phyloP scores from a whole-genome alignment of 1,140 invertebrate species.

The Eufriesea mexicana region DNA sequence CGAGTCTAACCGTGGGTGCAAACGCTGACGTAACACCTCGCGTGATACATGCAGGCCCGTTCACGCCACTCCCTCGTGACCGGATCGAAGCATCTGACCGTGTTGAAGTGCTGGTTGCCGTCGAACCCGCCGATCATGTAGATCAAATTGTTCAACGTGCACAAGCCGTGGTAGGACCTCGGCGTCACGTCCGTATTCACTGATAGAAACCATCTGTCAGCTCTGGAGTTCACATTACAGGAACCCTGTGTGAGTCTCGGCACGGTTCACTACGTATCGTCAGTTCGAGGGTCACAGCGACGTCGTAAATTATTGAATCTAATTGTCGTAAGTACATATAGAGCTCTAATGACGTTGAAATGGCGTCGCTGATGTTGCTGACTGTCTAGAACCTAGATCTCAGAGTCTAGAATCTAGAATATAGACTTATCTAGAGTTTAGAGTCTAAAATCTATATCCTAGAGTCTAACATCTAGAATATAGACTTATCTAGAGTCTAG shows the following conservation, averaged over 20 bases:
- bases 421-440: no score
- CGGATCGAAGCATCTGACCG: slow-evolving; percentile 87
- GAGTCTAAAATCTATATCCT: no score
- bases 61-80: slow-evolving; percentile 86
- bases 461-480: no score
- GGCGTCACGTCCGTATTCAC: slow-evolving; percentile 85
- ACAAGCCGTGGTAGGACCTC: slow-evolving; percentile 90
- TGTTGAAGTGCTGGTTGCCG: slow-evolving; percentile 88
- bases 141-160: slow-evolving; percentile 86
- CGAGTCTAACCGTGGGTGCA: slow-evolving; percentile 84
- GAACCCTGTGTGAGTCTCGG: slow-evolving; percentile 33
- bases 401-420: no score
- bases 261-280: no score
- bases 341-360: no score
- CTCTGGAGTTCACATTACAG: slow-evolving; percentile 75
- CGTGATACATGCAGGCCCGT: slow-evolving; percentile 88
- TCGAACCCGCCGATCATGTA: slow-evolving; percentile 91
- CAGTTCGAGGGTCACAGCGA: no score
- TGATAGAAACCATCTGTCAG: slow-evolving; percentile 86
- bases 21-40: slow-evolving; percentile 90
- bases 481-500: no score
- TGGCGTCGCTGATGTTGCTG: no score
- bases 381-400: no score
- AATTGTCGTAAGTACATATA: no score
- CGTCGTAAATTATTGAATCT: no score